phyloP scores from a whole-genome alignment of 2,797 vertebrate species.

The Clarias platycephalus region DNA sequence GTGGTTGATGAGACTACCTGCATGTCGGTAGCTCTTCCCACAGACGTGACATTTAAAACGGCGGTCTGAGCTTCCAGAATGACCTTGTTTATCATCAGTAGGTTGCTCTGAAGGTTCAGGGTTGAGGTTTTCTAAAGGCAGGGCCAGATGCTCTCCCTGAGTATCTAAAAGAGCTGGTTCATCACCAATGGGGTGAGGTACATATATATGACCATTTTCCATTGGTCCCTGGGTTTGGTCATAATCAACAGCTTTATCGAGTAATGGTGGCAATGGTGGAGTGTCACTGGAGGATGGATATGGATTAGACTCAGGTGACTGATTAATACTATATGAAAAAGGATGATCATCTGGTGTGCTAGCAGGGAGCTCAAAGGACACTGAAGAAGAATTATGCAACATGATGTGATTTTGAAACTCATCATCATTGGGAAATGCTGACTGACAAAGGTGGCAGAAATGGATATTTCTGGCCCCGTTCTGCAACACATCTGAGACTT shows the following conservation, averaged over 20 bases:
- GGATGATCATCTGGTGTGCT: constrained; percentile 65
- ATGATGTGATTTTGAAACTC: constrained; percentile 79
- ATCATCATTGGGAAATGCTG: constrained; percentile 72
- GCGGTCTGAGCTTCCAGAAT: constrained; percentile 65
- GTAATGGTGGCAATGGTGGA: constrained; percentile 61
- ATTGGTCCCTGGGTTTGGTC: constrained; percentile 61
- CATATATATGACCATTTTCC: constrained; percentile 68
- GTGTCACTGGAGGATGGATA: constrained; percentile 68
- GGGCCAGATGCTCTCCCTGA: constrained; percentile 66
- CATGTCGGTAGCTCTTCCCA: constrained; percentile 86
- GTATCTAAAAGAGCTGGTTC: constrained; percentile 60
- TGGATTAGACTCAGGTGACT: constrained; percentile 69
- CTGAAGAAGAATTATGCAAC: constrained; percentile 77
- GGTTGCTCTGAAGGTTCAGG: constrained; percentile 51
- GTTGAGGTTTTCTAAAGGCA: constrained; percentile 56
- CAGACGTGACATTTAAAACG: constrained; percentile 85
- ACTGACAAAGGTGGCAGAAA: constrained; percentile 78
- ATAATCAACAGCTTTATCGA: constrained; percentile 65
- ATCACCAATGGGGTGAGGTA: constrained; percentile 68
- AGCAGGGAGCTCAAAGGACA: constrained; percentile 68
- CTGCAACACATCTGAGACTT: constrained; percentile 59
- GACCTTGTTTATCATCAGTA: constrained; percentile 58
- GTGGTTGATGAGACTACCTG: constrained; percentile 90
- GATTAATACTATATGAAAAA: constrained; percentile 70
- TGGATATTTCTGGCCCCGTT: constrained; percentile 63